phyloP scores from a whole-genome alignment of 2,888 invertebrate species.

The Lobophora halterata region DNA sequence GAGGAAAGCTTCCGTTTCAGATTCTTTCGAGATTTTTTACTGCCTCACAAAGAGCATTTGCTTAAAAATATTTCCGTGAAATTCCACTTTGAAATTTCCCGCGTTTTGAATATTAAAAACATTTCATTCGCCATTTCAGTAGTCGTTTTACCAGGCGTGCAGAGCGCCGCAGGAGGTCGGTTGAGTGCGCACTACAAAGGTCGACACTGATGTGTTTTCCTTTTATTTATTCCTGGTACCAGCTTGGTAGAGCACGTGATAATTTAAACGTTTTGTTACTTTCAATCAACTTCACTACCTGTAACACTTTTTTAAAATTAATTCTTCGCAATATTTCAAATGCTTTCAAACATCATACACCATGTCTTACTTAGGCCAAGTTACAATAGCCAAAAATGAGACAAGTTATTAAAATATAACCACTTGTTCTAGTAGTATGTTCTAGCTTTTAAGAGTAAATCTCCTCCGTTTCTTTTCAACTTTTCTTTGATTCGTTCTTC shows the following conservation, averaged over 20 bases:
- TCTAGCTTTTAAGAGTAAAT: too few relatives aligned
- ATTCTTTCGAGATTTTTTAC: conserved; percentile 11
- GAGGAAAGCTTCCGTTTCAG: conserved; percentile 2
- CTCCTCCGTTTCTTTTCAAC: too few relatives aligned
- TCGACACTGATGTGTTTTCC: conserved; percentile 58
- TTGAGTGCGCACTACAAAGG: conserved; percentile 65
- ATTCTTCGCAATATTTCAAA: too few relatives aligned
- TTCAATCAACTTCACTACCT: too few relatives aligned
- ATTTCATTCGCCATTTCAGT: conserved; percentile 62
- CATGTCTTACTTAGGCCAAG: too few relatives aligned
- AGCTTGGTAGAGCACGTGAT: conserved; percentile 30
- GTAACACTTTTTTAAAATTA: too few relatives aligned
- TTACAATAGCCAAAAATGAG: too few relatives aligned
- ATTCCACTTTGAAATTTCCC: conserved; percentile 49
- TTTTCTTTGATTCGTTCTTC: too few relatives aligned
- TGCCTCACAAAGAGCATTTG: conserved; percentile 29
- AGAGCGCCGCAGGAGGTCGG: conserved; percentile 56
- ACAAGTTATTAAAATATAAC: too few relatives aligned
- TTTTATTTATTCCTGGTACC: conserved; percentile 61
- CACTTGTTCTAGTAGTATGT: too few relatives aligned
- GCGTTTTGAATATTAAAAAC: conserved; percentile 56
- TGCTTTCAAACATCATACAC: too few relatives aligned
- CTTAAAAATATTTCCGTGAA: conserved; percentile 38
- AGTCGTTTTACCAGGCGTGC: conserved; percentile 57
- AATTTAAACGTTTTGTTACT: conserved; percentile 20